These are phyloP conservation scores for Bufotes viridis DNA, from an alignment of 2,797 vertebrate species.

Conservation along the genomic window DNA sequence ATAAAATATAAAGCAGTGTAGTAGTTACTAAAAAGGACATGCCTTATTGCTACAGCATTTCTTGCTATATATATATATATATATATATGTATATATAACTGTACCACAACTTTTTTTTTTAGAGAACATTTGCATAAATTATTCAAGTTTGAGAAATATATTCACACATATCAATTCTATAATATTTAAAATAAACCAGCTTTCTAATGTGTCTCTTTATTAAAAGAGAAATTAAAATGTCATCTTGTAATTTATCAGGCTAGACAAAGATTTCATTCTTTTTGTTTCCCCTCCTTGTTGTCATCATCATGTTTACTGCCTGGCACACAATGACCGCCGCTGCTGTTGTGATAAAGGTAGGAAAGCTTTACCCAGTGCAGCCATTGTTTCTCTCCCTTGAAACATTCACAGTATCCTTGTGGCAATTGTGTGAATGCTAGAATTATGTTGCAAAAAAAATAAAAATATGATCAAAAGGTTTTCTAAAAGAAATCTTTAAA, in stretches of 20 bases:
- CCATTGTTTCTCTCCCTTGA: slow-evolving; percentile 62
- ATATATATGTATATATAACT: slow-evolving; percentile 65
- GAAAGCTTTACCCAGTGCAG: slow-evolving; percentile 76
- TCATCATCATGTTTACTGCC: slow-evolving; percentile 66
- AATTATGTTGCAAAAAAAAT: slow-evolving; percentile 81
- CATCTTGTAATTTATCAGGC: slow-evolving; percentile 85
- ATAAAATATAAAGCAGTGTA: slow-evolving; percentile 75
- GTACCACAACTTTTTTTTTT: slow-evolving; percentile 72
- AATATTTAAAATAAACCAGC: slow-evolving; percentile 79
- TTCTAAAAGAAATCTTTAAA: slow-evolving; percentile 65
- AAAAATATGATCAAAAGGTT: slow-evolving; percentile 75
- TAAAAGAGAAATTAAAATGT: slow-evolving; percentile 86
- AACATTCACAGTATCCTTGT: slow-evolving; percentile 83
- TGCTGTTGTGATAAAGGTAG: slow-evolving; percentile 72
- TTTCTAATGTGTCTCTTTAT: slow-evolving; percentile 91
- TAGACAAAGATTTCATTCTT: slow-evolving; percentile 72
- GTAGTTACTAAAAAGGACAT: slow-evolving; percentile 79
- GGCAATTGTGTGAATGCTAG: slow-evolving; percentile 78
- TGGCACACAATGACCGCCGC: slow-evolving; percentile 73
- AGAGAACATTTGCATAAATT: slow-evolving; percentile 76
- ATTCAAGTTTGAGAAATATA: slow-evolving; percentile 76
- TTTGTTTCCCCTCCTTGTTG: slow-evolving; percentile 66
- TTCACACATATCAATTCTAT: slow-evolving; percentile 73
- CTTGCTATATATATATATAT: slow-evolving; percentile 68
- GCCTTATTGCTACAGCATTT: slow-evolving; percentile 73